A percentile compares a stretch with the other conserved stretches of the same genome.
These are phyloP conservation scores for Panzeria rudis DNA, from an alignment of 2,888 invertebrate genomes.

Conservation along the genomic window DNA sequence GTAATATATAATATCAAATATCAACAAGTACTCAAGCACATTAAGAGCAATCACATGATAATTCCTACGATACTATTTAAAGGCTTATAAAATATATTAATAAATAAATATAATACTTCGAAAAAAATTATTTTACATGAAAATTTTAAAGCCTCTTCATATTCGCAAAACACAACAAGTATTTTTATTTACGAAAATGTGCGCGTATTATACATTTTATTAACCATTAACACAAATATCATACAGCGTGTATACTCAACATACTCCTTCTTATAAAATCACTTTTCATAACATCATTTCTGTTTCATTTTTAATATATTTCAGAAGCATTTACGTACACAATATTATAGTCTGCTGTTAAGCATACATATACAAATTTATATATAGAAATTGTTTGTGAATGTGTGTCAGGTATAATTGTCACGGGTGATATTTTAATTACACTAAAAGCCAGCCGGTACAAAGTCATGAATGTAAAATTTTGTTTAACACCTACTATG, in stretches of 20 bases:
- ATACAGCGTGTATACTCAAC: constrained; percentile 2
- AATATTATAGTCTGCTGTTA: not conserved
- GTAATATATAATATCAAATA: too few relatives aligned
- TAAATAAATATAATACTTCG: too few relatives aligned
- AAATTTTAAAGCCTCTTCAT: not conserved
- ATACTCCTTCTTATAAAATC: constrained; percentile 29
- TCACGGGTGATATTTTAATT: constrained; percentile 73
- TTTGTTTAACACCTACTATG: constrained; percentile 68
- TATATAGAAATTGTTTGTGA: constrained; percentile 9
- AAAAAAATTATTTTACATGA: not conserved
- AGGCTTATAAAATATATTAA: too few relatives aligned
- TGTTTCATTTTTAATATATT: too few relatives aligned
- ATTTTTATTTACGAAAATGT: not conserved
- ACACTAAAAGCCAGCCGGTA: constrained; percentile 72
- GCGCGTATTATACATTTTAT: constrained; percentile 45
- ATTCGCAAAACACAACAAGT: not conserved
- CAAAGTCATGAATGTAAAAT: constrained; percentile 69
- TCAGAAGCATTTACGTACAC: not conserved
- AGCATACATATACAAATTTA: not conserved
- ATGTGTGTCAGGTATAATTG: constrained; percentile 57
- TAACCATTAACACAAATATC: constrained; percentile 57
- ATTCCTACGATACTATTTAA: too few relatives aligned
- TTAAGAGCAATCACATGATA: too few relatives aligned
- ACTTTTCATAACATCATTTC: constrained; percentile 42
- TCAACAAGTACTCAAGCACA: too few relatives aligned